Evolutionary conservation across 2,113 vertebrate species (phyloP).

Genomic region (Fukomys damarensis): DNA sequence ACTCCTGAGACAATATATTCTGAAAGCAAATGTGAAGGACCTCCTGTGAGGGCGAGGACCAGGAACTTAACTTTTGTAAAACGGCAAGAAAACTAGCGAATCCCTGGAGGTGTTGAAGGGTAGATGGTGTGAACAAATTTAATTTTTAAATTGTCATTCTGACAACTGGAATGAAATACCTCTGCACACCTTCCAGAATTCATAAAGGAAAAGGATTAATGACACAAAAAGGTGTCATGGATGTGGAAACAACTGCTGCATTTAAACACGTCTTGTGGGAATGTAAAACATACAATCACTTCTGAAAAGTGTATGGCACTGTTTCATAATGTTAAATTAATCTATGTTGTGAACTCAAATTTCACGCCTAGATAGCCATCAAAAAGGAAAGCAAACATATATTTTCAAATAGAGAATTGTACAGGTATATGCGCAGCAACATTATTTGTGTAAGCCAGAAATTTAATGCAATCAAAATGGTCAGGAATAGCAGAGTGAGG

Average conservation of each 20-base stretch:
- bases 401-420: neutral
- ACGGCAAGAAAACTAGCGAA: neutral
- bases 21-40: neutral
- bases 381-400: neutral
- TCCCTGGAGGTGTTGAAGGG: neutral
- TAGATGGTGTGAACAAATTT: neutral
- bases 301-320: neutral
- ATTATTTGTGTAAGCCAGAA: neutral
- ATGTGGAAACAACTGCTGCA: neutral
- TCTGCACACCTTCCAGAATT: constrained; percentile 55
- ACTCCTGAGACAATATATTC: too few relatives aligned
- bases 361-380: neutral
- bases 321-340: neutral
- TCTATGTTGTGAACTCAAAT: neutral
- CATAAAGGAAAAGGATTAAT: constrained; percentile 47
- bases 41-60: neutral
- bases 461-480: neutral
- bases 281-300: neutral
- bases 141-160: constrained; percentile 54
- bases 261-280: neutral
- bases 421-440: neutral
- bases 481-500: neutral
- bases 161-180: constrained; percentile 9
- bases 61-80: neutral
- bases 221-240: neutral